phyloP scores from a whole-genome alignment of 2,888 invertebrate species.

The Fragum whitleyi region DNA sequence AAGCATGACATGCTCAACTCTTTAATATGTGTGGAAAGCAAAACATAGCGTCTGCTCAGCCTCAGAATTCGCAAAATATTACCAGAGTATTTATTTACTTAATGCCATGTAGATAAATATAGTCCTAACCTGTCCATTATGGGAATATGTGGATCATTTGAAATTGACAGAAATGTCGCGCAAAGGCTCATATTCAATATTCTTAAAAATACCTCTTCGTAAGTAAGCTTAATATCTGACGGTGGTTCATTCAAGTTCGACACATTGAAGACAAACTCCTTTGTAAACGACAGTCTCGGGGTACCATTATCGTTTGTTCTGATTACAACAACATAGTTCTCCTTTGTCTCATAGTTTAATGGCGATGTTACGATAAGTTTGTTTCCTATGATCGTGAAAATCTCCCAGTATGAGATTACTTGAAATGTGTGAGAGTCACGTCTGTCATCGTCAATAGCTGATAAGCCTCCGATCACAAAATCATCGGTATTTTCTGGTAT shows the following conservation, averaged over 20 bases:
- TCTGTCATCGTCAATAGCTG: slow-evolving; percentile 66
- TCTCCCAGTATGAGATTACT: slow-evolving; percentile 67
- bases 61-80: too few relatives aligned
- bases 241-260: slow-evolving; percentile 72
- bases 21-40: too few relatives aligned
- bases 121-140: too few relatives aligned
- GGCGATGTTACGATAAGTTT: slow-evolving; percentile 45
- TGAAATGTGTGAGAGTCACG: slow-evolving; percentile 66
- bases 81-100: too few relatives aligned
- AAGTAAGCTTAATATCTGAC: slow-evolving; percentile 57
- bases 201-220: slow-evolving; percentile 64
- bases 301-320: slow-evolving; percentile 65
- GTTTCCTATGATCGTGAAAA: slow-evolving; percentile 59
- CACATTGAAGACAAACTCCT: slow-evolving; percentile 66
- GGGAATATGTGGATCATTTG: too few relatives aligned
- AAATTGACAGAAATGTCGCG: too few relatives aligned
- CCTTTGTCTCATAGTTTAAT: slow-evolving; percentile 65
- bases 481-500: slow-evolving; percentile 70
- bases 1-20: too few relatives aligned
- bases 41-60: too few relatives aligned
- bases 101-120: too few relatives aligned
- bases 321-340: slow-evolving; percentile 55
- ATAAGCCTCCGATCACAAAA: slow-evolving; percentile 66
- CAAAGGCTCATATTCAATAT: too few relatives aligned
- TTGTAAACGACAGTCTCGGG: slow-evolving; percentile 54